phyloP scores from a whole-genome alignment of 2,113 vertebrate species.

The Colaptes auratus region DNA sequence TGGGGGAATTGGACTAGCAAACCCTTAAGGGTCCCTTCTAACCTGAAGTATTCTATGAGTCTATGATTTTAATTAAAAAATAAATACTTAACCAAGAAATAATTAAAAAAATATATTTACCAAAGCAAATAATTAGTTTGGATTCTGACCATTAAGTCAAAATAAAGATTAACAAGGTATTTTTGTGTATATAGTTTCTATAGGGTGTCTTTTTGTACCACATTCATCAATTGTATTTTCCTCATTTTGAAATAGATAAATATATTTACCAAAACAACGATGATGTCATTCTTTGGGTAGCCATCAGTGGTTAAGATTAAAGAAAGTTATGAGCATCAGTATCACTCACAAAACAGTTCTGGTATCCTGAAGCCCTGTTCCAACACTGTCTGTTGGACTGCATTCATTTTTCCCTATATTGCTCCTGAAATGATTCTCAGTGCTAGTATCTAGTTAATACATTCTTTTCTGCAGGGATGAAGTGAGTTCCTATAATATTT shows the following conservation, averaged over 20 bases:
- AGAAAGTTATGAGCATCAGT: neutral
- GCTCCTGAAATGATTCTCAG: neutral
- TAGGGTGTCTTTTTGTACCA: neutral
- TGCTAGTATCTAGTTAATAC: neutral
- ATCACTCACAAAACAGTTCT: neutral
- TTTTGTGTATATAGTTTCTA: neutral
- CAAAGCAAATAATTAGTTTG: neutral
- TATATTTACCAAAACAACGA: neutral
- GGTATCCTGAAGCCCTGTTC: neutral
- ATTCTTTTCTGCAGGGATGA: neutral
- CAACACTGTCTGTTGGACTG: neutral
- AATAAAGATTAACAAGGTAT: neutral
- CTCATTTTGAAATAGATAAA: neutral
- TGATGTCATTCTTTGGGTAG: fast-evolving
- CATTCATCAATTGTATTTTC: neutral
- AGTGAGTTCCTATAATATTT: constrained; percentile 18
- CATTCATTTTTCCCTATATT: neutral
- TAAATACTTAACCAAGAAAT: no score
- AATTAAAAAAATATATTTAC: neutral
- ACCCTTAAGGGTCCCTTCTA: no score
- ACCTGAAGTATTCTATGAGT: no score
- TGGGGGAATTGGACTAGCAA: no score
- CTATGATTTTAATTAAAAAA: no score
- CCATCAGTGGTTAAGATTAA: neutral
- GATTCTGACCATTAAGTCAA: no score